A percentile compares a stretch with the other conserved stretches of the same genome.
phyloP scores from a whole-genome alignment of 92 coral and sea anemone species.

The Zoanthus gigantus region DNA sequence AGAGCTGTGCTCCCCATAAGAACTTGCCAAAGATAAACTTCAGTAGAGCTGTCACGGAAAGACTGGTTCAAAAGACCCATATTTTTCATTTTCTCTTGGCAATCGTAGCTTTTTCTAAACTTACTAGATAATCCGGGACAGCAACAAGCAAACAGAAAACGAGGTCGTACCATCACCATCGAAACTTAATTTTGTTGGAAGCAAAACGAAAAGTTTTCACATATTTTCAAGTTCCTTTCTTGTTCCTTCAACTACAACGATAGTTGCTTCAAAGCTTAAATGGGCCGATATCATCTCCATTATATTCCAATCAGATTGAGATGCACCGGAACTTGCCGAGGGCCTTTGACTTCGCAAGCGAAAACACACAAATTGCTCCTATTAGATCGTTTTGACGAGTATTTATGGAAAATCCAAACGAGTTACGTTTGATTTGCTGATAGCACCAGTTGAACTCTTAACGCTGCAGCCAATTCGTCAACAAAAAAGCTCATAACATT shows the following conservation, averaged over 20 bases:
- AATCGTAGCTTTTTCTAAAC: constrained; percentile 14
- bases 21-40: constrained; percentile 13
- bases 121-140: background rate
- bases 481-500: background rate
- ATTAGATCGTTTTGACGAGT: constrained; percentile 1
- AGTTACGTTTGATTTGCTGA: background rate
- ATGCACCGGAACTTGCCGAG: constrained; percentile 10
- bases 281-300: background rate
- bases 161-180: background rate
- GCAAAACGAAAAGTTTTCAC: background rate
- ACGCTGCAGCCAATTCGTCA: background rate
- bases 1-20: background rate
- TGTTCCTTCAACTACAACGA: background rate
- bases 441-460: background rate
- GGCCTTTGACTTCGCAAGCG: background rate
- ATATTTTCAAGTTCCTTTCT: background rate
- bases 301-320: background rate
- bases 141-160: background rate
- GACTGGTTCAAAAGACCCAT: background rate
- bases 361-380: background rate
- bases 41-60: background rate
- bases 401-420: background rate
- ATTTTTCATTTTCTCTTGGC: background rate
- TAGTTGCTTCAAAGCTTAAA: background rate
- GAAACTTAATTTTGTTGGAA: background rate